Evolutionary conservation across 2,113 vertebrate genomes (phyloP), one percentile per base, ranked within the genome.

Genomic region (Asarcornis scutulata): DNA sequence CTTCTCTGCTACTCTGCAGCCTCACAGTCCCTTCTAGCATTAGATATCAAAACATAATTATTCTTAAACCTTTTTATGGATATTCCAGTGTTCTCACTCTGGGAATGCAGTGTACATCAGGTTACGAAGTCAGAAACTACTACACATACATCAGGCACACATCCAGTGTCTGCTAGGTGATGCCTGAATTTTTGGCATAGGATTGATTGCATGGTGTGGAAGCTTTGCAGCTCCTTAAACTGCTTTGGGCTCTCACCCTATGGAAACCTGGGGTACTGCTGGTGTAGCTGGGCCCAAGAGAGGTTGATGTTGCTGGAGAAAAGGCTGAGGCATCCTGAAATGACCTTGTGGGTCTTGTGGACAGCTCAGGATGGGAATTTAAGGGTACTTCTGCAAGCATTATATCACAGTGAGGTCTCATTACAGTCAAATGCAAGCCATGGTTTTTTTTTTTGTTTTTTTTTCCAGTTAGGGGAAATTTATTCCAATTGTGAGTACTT

Each of bases 401-500:
- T 29, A 3, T 17, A 31, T 31, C 20, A 42, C 66, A 86, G 11
- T 2, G 4, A 90, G 40, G n/a, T 86, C 81, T 48, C 42, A 7
- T 17, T 46, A 31, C 78, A 82, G 34, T 53, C 66, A 82, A 82
- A 40, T 11, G 81, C 40, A 56, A 50, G 7, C 7, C 67, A n/a
- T 40, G 13, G 71, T n/a, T 21, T 58, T 0, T 0, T 58, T 0
- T 0, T 52, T 68, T 90, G 71, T n/a, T 0, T 0, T 62, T 0
- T 0, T 52, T 72, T 90, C 56, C 52, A 66, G 38, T 44, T 62
- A 66, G 53, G 64, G 68, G 59, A 73, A 82, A 91, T 88, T 76
- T 32, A 59, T 58, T 50, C 4, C 21, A 62, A 22, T 81, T 36
- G 50, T 32, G 66, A 66, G 23, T 27, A 27, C 53, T 36, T 75